A percentile compares a stretch with the other conserved stretches of the same genome.
Conservation (phyloP, 23 tunicate genomes). For the Ciona savignyi region DNA sequence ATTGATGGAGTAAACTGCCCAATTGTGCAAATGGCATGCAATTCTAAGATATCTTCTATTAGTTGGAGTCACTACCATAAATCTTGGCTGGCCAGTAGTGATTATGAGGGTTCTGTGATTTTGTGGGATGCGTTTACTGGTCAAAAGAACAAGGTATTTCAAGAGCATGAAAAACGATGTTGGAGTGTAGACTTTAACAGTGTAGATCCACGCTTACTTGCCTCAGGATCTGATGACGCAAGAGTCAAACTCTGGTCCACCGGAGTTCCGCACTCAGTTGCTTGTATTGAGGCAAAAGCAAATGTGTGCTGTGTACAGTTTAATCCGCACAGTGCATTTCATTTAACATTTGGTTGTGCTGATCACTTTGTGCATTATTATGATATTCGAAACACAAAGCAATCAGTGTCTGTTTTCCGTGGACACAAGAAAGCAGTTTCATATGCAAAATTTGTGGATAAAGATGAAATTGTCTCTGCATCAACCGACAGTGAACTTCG, state of each 20-base stretch:
- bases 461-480: constrained; percentile 88
- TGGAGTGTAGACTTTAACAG: constrained; percentile 99
- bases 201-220: constrained; percentile 82
- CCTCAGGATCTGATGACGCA: constrained; percentile 98
- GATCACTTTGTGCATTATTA: constrained; percentile 98
- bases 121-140: constrained; percentile 97
- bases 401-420: constrained; percentile 67
- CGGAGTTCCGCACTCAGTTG: constrained; percentile 61
- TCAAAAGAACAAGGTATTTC: constrained; percentile 55
- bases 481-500: constrained; percentile 93
- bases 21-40: constrained; percentile 89
- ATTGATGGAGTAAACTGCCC: constrained; percentile 80
- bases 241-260: constrained; percentile 91
- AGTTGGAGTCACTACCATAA: constrained; percentile 97
- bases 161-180: constrained; percentile 97
- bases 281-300: constrained; percentile 94
- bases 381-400: constrained; percentile 83
- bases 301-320: constrained; percentile 99
- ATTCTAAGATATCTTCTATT: constrained; percentile 88
- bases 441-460: constrained; percentile 86
- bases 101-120: constrained; percentile 92
- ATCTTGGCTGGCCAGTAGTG: constrained; percentile 90
- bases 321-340: constrained; percentile 85
- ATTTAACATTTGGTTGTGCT: constrained; percentile 94
- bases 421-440: constrained; percentile 99